Percentiles rank a stretch among this genome's conserved stretches.
Evolutionary conservation across 2,888 invertebrate species (phyloP).

Genomic region (Lydus trimaculatus): DNA sequence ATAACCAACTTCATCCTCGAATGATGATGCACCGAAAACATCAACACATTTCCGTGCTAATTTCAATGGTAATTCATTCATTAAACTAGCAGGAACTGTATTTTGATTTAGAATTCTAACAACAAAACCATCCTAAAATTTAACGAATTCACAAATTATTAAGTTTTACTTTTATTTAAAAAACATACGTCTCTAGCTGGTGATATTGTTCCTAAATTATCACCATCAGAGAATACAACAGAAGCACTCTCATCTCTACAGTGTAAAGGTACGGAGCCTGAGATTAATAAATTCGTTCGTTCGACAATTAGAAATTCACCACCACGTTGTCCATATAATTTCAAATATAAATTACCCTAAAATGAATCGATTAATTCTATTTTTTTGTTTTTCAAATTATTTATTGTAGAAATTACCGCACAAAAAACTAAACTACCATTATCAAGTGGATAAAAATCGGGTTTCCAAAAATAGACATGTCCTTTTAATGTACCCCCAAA

Average conservation of each 20-base stretch:
- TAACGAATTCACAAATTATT: background rate
- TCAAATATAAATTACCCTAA: conserved; percentile 83
- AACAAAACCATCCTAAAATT: conserved; percentile 76
- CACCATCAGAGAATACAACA: conserved; percentile 79
- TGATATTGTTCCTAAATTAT: conserved; percentile 78
- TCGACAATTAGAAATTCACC: conserved; percentile 66
- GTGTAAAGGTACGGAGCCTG: conserved; percentile 59
- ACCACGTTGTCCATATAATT: conserved; percentile 65
- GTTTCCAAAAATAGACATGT: conserved; percentile 85
- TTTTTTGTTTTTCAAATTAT: no score
- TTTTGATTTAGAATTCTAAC: conserved; percentile 75
- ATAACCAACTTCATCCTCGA: conserved; percentile 70
- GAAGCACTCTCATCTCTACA: conserved; percentile 63
- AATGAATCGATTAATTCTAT: no score
- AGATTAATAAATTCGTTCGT: conserved; percentile 63
- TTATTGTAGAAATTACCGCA: conserved; percentile 67
- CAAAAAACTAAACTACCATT: conserved; percentile 88
- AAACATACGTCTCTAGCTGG: conserved; percentile 76
- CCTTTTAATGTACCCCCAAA: conserved; percentile 92
- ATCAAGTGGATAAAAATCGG: conserved; percentile 82
- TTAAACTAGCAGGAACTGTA: conserved; percentile 65
- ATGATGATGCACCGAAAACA: conserved; percentile 74
- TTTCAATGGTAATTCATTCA: conserved; percentile 76
- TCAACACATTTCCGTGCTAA: conserved; percentile 82
- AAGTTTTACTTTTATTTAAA: conserved; percentile 12